Conservation (phyloP, 2,888 invertebrate species). For the Oxyteleia sp. region DNA sequence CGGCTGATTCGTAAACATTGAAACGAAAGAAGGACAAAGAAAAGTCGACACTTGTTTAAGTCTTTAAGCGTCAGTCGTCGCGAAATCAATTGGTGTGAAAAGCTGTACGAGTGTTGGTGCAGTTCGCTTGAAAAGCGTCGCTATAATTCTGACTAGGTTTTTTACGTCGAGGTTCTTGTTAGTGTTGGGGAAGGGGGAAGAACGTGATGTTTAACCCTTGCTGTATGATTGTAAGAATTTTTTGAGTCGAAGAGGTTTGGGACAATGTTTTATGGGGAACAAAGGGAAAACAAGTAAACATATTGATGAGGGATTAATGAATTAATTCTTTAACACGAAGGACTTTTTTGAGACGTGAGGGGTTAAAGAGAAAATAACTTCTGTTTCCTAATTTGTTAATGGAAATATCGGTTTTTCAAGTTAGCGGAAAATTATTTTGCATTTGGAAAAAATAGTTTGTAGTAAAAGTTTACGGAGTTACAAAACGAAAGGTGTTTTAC, state of each 20-base stretch:
- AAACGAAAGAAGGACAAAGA: constrained; percentile 53
- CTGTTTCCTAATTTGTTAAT: too few relatives aligned
- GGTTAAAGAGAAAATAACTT: too few relatives aligned
- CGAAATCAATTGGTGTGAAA: constrained; percentile 49
- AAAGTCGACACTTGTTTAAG: constrained; percentile 54
- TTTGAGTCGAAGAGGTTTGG: neutral
- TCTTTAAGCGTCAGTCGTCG: constrained; percentile 33
- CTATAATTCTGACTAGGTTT: neutral
- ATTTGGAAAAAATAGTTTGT: too few relatives aligned
- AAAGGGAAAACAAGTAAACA: neutral
- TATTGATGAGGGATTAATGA: constrained; percentile 1
- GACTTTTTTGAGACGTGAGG: too few relatives aligned
- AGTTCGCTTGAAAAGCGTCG: constrained; percentile 19
- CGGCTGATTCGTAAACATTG: constrained; percentile 36
- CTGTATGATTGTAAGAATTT: neutral
- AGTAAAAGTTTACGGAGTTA: too few relatives aligned
- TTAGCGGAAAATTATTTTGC: too few relatives aligned
- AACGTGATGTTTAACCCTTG: constrained; percentile 22
- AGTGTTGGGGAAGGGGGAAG: neutral
- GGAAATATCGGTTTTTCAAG: too few relatives aligned
- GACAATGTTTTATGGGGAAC: neutral
- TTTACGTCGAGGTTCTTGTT: neutral
- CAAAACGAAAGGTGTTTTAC: too few relatives aligned
- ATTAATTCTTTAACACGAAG: too few relatives aligned
- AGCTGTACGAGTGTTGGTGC: constrained; percentile 9